Percentiles rank a stretch among this genome's conserved stretches.
Conservation (phyloP, 2,797 vertebrate genomes). For the Mormyrus proboscirostris region DNA sequence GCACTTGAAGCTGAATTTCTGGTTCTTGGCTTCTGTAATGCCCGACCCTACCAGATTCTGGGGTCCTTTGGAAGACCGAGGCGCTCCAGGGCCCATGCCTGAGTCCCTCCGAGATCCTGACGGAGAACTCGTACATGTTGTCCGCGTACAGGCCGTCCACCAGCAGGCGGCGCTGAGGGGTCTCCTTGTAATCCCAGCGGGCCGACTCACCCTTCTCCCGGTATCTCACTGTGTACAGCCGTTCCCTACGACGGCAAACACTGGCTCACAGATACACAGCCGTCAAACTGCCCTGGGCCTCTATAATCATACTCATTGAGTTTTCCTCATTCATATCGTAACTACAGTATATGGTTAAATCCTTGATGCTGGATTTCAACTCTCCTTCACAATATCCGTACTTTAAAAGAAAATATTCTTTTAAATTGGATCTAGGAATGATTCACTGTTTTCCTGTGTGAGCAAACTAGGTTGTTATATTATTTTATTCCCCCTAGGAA, state of each 20-base stretch:
- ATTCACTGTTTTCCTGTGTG: background rate
- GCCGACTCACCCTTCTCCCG: conserved; percentile 93
- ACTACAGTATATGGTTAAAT: background rate
- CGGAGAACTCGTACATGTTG: conserved; percentile 92
- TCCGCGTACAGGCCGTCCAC: conserved; percentile 81
- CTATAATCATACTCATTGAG: background rate
- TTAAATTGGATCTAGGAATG: background rate
- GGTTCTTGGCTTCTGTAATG: background rate
- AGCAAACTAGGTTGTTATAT: background rate
- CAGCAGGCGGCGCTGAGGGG: conserved; percentile 68
- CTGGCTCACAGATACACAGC: background rate
- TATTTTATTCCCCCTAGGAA: background rate
- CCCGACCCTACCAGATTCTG: conserved; percentile 78
- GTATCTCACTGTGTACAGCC: conserved; percentile 81
- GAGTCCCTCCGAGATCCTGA: conserved; percentile 77
- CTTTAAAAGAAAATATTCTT: background rate
- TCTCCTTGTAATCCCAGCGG: conserved; percentile 87
- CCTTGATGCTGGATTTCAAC: background rate
- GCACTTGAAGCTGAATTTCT: background rate
- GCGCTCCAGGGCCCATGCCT: conserved; percentile 83
- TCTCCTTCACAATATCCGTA: background rate
- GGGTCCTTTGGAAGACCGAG: conserved; percentile 92
- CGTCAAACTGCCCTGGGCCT: background rate
- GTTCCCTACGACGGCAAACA: conserved; percentile 34
- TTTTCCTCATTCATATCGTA: background rate